Evolutionary conservation across 30 jellyfish, hydroid and myxozoan species (phyloP).

Genomic region (Aurelia aurita): DNA sequence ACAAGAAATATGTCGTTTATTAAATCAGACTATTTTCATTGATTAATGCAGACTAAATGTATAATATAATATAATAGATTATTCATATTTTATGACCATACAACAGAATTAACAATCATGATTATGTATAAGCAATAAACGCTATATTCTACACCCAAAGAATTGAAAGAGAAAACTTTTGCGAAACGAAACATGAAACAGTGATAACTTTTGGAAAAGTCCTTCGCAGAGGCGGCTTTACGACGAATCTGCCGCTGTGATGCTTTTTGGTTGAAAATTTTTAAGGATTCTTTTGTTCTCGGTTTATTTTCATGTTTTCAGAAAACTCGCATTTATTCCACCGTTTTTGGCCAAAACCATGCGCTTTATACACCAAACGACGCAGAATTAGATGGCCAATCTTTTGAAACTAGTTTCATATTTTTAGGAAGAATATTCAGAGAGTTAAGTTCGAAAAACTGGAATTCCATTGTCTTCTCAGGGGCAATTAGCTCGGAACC

Average conservation of each 20-base stretch:
- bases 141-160: too few relatives aligned
- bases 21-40: too few relatives aligned
- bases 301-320: neutral
- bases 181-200: neutral
- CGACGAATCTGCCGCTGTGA: neutral
- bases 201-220: neutral
- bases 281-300: neutral
- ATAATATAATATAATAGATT: too few relatives aligned
- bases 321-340: slow-evolving; percentile 2
- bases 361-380: neutral
- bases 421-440: too few relatives aligned
- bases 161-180: too few relatives aligned
- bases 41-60: too few relatives aligned
- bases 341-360: neutral
- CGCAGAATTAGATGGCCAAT: slow-evolving; percentile 3
- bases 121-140: too few relatives aligned
- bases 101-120: too few relatives aligned
- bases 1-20: too few relatives aligned
- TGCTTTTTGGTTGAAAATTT: slow-evolving; percentile 1
- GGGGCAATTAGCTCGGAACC: too few relatives aligned
- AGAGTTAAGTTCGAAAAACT: neutral
- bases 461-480: neutral
- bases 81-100: too few relatives aligned
- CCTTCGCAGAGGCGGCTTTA: neutral
- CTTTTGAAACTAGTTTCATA: neutral